Evolutionary conservation across 1,140 invertebrate genomes (phyloP).

Genomic region (Aphidius gifuensis): DNA sequence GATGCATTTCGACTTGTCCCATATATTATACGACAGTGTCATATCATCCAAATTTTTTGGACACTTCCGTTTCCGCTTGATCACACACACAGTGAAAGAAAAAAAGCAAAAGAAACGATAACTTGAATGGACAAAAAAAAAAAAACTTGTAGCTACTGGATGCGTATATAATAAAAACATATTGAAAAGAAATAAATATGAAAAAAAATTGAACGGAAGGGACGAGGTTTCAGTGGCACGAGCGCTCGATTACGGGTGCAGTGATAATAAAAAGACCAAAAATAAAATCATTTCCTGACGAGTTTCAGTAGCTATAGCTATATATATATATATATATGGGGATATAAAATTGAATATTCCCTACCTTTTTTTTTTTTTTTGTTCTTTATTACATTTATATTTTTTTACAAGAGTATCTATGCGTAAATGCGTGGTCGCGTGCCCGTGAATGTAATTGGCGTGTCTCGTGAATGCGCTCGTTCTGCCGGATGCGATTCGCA

Average conservation of each 20-base stretch:
- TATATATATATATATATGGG: not conserved
- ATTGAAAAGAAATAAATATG: conserved; percentile 5
- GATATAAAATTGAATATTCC: not conserved
- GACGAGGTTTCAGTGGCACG: conserved; percentile 14
- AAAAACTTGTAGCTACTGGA: no score
- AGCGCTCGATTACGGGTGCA: conserved; percentile 24
- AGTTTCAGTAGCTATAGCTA: conserved; percentile 2
- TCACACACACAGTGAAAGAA: conserved; percentile 4
- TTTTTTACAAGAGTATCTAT: not conserved
- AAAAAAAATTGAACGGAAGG: conserved; percentile 12
- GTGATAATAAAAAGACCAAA: conserved; percentile 34
- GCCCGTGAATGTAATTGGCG: conserved; percentile 43
- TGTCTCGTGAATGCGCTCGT: conserved; percentile 43
- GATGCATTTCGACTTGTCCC: no score
- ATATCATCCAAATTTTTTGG: not conserved
- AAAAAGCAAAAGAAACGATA: conserved; percentile 3
- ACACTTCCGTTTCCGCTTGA: conserved; percentile 21
- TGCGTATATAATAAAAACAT: no score
- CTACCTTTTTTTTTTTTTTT: not conserved
- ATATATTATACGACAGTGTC: no score
- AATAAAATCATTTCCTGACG: conserved; percentile 39
- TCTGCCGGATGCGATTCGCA: conserved; percentile 45
- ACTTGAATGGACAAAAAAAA: no score
- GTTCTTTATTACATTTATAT: not conserved
- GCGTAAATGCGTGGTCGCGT: conserved; percentile 25